Conservation (phyloP, 2,888 invertebrate genomes). For the Tenodera sinensis region DNA sequence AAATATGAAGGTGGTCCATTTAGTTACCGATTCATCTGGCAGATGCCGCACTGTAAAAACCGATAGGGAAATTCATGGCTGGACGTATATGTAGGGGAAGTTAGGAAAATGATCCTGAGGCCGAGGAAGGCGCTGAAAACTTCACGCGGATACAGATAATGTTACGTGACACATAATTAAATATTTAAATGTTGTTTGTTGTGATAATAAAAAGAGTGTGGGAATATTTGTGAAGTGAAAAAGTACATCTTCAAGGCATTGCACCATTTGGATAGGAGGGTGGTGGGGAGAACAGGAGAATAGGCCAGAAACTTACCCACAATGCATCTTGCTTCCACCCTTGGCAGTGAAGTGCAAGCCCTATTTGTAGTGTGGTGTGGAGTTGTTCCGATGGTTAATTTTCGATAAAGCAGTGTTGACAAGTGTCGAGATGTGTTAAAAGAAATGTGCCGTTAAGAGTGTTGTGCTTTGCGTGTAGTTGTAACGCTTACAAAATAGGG, state of each 20-base stretch:
- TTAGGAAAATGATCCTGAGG: background rate
- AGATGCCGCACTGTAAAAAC: background rate
- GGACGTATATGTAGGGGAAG: background rate
- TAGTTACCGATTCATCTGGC: background rate
- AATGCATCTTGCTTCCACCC: slow-evolving; percentile 30
- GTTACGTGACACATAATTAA: background rate
- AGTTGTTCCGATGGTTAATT: slow-evolving; percentile 22
- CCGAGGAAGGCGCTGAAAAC: background rate
- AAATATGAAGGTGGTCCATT: background rate
- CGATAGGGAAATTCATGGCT: background rate
- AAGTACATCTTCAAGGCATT: background rate
- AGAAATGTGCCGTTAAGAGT: slow-evolving; percentile 31
- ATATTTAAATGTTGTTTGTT: background rate
- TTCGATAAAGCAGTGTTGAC: slow-evolving; percentile 29
- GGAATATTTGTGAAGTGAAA: background rate
- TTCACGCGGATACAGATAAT: background rate
- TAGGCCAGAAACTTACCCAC: slow-evolving; percentile 22
- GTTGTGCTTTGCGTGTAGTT: slow-evolving; percentile 28
- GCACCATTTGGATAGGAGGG: background rate
- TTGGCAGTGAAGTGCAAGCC: slow-evolving; percentile 32
- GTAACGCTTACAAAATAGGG: slow-evolving; percentile 35
- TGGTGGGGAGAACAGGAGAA: slow-evolving; percentile 4
- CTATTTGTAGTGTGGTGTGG: slow-evolving; percentile 27
- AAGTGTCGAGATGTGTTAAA: slow-evolving; percentile 28
- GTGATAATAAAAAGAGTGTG: background rate